phyloP scores from a whole-genome alignment of 2,797 vertebrate genomes.

The Atherinosoma microstoma region DNA sequence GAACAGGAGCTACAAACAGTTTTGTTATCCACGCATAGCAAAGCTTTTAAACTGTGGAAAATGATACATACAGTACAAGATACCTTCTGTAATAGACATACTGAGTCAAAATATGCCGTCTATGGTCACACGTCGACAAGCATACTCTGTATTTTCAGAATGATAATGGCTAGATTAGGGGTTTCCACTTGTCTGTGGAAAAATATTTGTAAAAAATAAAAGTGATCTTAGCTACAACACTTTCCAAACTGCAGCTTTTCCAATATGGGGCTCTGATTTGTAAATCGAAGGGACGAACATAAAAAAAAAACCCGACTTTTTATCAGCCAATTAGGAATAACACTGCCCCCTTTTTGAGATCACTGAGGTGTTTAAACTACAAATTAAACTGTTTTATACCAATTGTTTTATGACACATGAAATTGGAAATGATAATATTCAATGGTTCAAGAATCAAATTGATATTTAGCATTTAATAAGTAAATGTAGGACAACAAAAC shows the following conservation, averaged over 20 bases:
- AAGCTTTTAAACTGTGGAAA: conserved; percentile 46
- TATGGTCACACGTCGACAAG: conserved; percentile 35
- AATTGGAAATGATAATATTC: conserved; percentile 37
- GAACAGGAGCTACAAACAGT: conserved; percentile 57
- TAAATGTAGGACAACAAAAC: conserved; percentile 44
- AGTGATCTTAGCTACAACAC: conserved; percentile 29
- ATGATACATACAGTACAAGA: conserved; percentile 63
- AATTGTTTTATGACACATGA: conserved; percentile 15
- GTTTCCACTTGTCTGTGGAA: conserved; percentile 23
- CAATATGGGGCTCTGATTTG: conserved; percentile 13
- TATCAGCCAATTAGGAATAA: conserved; percentile 15
- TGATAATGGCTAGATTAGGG: conserved; percentile 14
- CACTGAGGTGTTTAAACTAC: conserved; percentile 25
- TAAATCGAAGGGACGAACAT: conserved; percentile 13
- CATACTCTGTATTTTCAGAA: conserved; percentile 39
- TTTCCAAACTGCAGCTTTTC: conserved; percentile 22
- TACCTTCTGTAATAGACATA: conserved; percentile 56
- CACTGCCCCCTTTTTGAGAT: conserved; percentile 6
- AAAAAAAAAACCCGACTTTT: conserved; percentile 20
- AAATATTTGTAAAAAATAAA: conserved; percentile 38
- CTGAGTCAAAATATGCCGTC: conserved; percentile 37
- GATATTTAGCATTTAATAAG: conserved; percentile 42
- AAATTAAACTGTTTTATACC: conserved; percentile 24
- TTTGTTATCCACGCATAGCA: conserved; percentile 61
- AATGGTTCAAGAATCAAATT: conserved; percentile 46